phyloP scores from a whole-genome alignment of 1,140 invertebrate species.

The Metopolophium dirhodum region DNA sequence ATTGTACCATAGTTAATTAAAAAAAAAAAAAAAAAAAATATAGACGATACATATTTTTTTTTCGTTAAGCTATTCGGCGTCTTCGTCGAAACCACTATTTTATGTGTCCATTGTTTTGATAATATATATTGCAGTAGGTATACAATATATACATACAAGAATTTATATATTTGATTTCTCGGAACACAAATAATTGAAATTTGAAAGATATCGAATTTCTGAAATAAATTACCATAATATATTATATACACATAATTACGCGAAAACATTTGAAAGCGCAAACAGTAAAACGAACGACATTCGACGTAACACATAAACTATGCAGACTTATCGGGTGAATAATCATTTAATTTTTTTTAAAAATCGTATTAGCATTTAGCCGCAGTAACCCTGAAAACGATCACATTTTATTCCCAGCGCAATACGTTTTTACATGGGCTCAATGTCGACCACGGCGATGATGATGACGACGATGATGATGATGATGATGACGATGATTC shows the following conservation, averaged over 20 bases:
- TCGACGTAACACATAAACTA: not conserved
- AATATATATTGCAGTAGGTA: not conserved
- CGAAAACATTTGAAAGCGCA: not conserved
- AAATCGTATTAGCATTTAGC: not conserved
- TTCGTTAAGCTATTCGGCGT: not conserved
- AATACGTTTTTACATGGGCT: not conserved
- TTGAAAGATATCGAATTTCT: not conserved
- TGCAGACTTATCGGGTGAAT: not conserved
- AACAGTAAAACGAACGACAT: not conserved
- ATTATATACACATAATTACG: not conserved
- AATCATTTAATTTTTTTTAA: not conserved
- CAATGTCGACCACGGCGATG: not conserved
- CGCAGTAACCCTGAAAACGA: not conserved
- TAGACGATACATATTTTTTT: not conserved
- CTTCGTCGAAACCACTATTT: not conserved
- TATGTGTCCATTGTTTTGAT: slow-evolving; percentile 14
- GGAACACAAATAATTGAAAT: not conserved
- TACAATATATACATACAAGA: not conserved
- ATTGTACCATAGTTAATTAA: not conserved
- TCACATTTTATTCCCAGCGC: not conserved
- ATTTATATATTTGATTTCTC: not conserved
- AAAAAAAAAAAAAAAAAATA: too few species aligned
- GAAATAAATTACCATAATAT: slow-evolving; percentile 4
- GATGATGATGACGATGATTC: not conserved
- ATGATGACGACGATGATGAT: too few species aligned